These are phyloP conservation scores for Volucella zonaria DNA, from an alignment of 2,888 invertebrate species.

Conservation along the genomic window DNA sequence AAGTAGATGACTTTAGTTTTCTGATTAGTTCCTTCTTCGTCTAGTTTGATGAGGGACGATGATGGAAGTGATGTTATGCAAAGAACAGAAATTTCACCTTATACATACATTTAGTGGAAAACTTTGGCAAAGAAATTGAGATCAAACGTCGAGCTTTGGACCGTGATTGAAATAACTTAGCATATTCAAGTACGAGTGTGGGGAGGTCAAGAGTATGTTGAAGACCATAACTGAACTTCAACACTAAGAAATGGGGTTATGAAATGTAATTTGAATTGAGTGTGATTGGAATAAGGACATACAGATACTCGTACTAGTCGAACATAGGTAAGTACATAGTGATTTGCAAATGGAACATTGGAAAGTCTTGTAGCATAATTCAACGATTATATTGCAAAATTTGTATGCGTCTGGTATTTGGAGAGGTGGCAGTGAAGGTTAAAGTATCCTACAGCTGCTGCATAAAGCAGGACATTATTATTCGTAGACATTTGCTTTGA, in stretches of 20 bases:
- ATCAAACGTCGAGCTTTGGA: slow-evolving; percentile 41
- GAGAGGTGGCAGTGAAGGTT: too few relatives aligned
- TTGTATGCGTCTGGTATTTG: too few relatives aligned
- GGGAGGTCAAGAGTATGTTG: slow-evolving; percentile 7
- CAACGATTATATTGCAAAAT: too few relatives aligned
- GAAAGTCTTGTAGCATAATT: too few relatives aligned
- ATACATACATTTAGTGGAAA: slow-evolving; percentile 15
- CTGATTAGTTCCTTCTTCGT: slow-evolving; percentile 46
- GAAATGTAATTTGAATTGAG: slow-evolving; percentile 17
- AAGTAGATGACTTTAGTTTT: slow-evolving; percentile 67
- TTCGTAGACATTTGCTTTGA: too few relatives aligned
- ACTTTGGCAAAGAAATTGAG: slow-evolving; percentile 44
- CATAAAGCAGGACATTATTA: too few relatives aligned
- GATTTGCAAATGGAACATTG: too few relatives aligned
- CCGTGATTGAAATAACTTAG: slow-evolving; percentile 22
- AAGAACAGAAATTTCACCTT: slow-evolving; percentile 12
- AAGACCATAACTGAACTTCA: background rate
- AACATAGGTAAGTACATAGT: background rate
- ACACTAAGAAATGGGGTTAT: background rate
- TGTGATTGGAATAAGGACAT: background rate
- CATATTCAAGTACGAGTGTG: background rate
- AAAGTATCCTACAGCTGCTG: too few relatives aligned
- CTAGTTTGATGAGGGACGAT: background rate
- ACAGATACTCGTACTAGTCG: background rate
- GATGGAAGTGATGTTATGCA: background rate